A percentile compares a stretch with the other conserved stretches of the same genome.
Conservation (phyloP, 2,888 invertebrate genomes). For the Polyommatus iphigenia region DNA sequence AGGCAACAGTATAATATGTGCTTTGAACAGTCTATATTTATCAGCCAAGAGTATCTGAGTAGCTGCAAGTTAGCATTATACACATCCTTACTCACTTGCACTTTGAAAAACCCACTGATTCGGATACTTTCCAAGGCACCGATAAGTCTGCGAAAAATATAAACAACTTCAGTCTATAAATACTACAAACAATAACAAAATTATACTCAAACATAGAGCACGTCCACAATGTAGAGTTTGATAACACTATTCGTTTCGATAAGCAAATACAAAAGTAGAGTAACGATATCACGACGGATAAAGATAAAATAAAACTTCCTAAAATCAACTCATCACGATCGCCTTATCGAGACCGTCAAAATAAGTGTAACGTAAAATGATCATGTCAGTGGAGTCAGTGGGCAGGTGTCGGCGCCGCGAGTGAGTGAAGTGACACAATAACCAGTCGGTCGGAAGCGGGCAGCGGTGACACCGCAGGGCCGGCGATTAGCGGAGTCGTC, state of each 20-base stretch:
- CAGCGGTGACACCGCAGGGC: conserved; percentile 34
- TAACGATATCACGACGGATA: neutral
- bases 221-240: neutral
- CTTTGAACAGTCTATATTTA: neutral
- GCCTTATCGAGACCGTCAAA: neutral
- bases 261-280: neutral
- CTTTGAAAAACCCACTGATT: neutral
- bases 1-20: too few species aligned
- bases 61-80: neutral
- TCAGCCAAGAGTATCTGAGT: neutral
- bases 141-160: neutral
- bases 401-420: neutral
- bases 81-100: neutral
- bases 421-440: conserved; percentile 1
- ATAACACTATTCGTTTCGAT: neutral
- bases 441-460: conserved; percentile 20
- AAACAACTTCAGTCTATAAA: neutral
- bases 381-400: neutral
- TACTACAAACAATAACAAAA: neutral
- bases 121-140: neutral
- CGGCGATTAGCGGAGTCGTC: conserved; percentile 56
- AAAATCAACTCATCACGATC: neutral
- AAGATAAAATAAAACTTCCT: neutral
- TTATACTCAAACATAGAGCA: neutral
- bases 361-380: conserved; percentile 13